Base-by-base conservation (phyloP, 2,797 vertebrate species). In the Gila robusta region DNA sequence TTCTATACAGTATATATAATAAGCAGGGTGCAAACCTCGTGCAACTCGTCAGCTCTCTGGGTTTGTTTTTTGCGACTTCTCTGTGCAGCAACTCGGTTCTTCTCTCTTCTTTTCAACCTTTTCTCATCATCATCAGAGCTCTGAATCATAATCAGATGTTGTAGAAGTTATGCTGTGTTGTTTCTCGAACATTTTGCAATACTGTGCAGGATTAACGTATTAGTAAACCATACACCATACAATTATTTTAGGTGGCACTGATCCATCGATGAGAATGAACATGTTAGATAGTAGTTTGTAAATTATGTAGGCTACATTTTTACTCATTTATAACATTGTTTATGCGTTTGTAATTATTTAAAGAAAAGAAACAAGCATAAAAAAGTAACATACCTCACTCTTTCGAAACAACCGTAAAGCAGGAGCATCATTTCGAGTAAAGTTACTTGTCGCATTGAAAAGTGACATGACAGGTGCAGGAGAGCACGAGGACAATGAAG, bases 81-180 rank as follows among this genome's bases (percentile, higher is more conserved):
- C 92, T 98, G 97, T 5, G 97, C 98, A n/a, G 98, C 97, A 1
- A 97, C 96, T 84, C 97, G 94, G 89, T 98, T 99, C 91, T 97
- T 98, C 83, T 98, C 97, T 88, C 97, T 95, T 90, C 96, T 97
- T 88, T 97, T 96, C 86, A 97, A 91, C 89, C 94, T 96, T 88
- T 95, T 94, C 79, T 95, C 95, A 6, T 96, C 95, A 35, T 96
- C 95, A 89, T 96, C 96, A 0, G 93, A 93, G 26, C 94, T 94
- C 97, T 98, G 92, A 82, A 82, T 78, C 83, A 88, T 47, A 91
- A 73, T 77, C 62, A 87, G 4, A 71, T 19, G 23, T 39, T 70
- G 28, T 17, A 16, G 14, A 5, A 39, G 21, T 79, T 26, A 79
- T 62, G 14, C 16, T 41, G n/a, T 6, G 23, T 19, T 17, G 35